These are phyloP conservation scores for Saturnia japonica DNA, from an alignment of 2,888 invertebrate species.

Conservation along the genomic window DNA sequence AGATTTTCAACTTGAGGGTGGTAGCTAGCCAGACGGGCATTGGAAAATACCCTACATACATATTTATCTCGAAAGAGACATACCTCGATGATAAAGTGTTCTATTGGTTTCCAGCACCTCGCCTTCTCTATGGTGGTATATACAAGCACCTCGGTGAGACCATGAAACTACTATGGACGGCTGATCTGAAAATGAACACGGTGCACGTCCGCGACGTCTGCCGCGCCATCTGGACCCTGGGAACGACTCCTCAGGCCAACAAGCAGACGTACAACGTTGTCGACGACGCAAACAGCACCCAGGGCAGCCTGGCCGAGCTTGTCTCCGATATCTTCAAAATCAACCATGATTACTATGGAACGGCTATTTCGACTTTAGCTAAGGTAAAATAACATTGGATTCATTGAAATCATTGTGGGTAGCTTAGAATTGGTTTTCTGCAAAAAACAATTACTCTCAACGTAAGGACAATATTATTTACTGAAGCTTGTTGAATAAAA, in stretches of 20 bases:
- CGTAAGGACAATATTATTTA: too few species aligned
- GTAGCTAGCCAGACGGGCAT: too few species aligned
- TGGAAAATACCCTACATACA: too few species aligned
- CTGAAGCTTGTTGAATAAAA: too few species aligned
- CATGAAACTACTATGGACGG: conserved; percentile 95
- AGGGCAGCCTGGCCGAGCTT: conserved; percentile 90
- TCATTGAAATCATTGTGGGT: too few species aligned
- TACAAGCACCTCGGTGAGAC: conserved; percentile 94
- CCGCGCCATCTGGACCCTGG: conserved; percentile 89
- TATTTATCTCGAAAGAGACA: too few species aligned
- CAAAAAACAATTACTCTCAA: too few species aligned
- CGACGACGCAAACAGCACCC: conserved; percentile 91
- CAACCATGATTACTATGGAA: conserved; percentile 93
- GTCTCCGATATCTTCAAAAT: conserved; percentile 92
- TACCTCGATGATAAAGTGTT: not conserved
- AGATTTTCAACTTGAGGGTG: too few species aligned
- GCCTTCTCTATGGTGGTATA: conserved; percentile 92
- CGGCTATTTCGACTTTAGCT: conserved; percentile 89
- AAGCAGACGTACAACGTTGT: conserved; percentile 90
- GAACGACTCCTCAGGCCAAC: conserved; percentile 72
- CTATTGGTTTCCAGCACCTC: conserved; percentile 83
- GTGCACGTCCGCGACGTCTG: conserved; percentile 93
- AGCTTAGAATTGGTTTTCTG: too few species aligned
- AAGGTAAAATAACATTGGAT: conserved; percentile 80
- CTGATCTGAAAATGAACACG: conserved; percentile 92